These are phyloP conservation scores for Aphaenogaster floridana DNA, from an alignment of 1,140 invertebrate species.

Conservation along the genomic window DNA sequence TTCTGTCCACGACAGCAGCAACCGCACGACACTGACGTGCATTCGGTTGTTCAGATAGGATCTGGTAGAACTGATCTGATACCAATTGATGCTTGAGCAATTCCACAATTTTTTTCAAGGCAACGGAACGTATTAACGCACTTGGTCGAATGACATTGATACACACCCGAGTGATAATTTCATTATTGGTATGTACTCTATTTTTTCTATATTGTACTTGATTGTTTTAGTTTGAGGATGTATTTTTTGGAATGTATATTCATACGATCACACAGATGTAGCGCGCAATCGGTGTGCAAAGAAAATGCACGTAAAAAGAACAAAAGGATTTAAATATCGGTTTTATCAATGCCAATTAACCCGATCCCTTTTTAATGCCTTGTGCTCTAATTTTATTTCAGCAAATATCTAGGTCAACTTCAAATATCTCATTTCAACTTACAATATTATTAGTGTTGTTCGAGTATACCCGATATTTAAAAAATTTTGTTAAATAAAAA, in stretches of 20 bases:
- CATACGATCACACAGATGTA: neutral
- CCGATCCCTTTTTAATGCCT: neutral
- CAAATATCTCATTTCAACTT: neutral
- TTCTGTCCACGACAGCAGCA: neutral
- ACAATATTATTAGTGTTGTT: neutral
- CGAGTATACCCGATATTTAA: neutral
- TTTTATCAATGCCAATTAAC: conserved; percentile 23
- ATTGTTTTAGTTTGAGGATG: neutral
- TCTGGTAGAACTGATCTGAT: neutral
- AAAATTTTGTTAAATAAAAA: neutral
- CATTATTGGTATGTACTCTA: neutral
- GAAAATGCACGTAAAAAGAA: neutral
- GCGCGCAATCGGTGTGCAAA: neutral
- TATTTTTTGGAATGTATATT: neutral
- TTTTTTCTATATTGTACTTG: neutral
- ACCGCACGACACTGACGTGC: neutral
- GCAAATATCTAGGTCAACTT: neutral
- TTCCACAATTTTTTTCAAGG: neutral
- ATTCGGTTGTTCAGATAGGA: neutral
- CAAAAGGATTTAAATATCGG: neutral
- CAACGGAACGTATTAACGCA: neutral
- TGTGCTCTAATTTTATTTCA: conserved; percentile 10
- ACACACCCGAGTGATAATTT: neutral
- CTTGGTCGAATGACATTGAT: neutral
- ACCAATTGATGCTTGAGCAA: no score